A percentile compares a stretch with the other conserved stretches of the same genome.
Evolutionary conservation across 92 coral and sea anemone species (phyloP).

Genomic region (Porites rus): DNA sequence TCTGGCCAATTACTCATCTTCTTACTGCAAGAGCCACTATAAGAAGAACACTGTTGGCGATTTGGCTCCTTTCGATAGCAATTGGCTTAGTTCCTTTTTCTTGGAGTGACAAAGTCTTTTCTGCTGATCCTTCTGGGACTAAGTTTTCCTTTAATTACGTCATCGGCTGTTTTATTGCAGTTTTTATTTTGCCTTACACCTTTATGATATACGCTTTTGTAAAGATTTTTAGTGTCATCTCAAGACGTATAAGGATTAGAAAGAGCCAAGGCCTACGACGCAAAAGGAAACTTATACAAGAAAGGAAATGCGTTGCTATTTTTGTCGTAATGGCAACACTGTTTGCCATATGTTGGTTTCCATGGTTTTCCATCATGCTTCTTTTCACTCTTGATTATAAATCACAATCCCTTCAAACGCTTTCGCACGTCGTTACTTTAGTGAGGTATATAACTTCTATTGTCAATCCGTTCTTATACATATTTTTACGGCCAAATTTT

Average conservation of each 20-base stretch:
- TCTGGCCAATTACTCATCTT: slow-evolving; percentile 44
- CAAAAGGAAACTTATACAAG: slow-evolving; percentile 18
- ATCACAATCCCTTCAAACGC: background rate
- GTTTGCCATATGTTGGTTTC: slow-evolving; percentile 59
- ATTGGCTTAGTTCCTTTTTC: slow-evolving; percentile 48
- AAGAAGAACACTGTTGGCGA: background rate
- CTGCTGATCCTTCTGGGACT: background rate
- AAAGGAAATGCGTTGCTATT: slow-evolving; percentile 44
- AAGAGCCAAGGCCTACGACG: background rate
- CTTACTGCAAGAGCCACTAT: slow-evolving; percentile 6
- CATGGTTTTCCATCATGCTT: slow-evolving; percentile 39
- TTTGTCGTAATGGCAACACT: slow-evolving; percentile 64
- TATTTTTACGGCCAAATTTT: slow-evolving; percentile 47
- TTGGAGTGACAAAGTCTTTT: slow-evolving; percentile 11
- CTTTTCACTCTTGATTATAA: background rate
- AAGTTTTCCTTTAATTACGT: background rate
- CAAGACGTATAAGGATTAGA: slow-evolving; percentile 21
- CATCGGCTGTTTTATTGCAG: slow-evolving; percentile 15
- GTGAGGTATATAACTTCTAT: slow-evolving; percentile 59
- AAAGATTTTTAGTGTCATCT: slow-evolving; percentile 40
- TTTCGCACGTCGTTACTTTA: slow-evolving; percentile 24
- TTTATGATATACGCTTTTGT: slow-evolving; percentile 60
- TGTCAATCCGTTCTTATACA: slow-evolving; percentile 57
- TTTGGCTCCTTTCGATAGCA: slow-evolving; percentile 22
- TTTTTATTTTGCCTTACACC: slow-evolving; percentile 49